Percentiles rank a stretch among this genome's conserved stretches.
These are phyloP conservation scores for Bucco capensis DNA, from an alignment of 2,113 vertebrate genomes.

Conservation along the genomic window DNA sequence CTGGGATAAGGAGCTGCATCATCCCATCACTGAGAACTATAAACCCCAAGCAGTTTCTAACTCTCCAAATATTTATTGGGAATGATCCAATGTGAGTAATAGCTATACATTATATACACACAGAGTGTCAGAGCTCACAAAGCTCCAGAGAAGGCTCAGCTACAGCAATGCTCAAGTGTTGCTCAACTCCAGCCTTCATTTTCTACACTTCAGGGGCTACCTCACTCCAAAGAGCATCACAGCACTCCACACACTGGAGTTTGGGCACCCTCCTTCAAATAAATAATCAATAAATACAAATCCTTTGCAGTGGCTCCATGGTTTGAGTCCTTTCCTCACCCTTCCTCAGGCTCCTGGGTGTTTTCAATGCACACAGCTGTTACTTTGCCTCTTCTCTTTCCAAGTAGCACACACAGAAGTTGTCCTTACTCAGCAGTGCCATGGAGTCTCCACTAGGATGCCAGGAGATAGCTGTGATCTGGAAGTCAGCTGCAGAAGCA, in stretches of 20 bases:
- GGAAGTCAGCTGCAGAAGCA: constrained; percentile 80
- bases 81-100: constrained; percentile 23
- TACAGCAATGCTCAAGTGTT: not conserved
- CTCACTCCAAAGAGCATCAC: not conserved
- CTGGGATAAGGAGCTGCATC: not conserved
- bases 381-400: constrained; percentile 70
- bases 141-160: not conserved
- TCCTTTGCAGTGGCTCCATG: not conserved
- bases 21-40: not conserved
- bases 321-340: not conserved
- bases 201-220: not conserved
- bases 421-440: constrained; percentile 86
- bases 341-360: not conserved
- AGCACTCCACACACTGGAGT: not conserved
- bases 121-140: not conserved
- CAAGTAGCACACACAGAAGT: constrained; percentile 91
- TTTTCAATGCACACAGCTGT: not conserved
- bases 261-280: not conserved
- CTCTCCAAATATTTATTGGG: constrained; percentile 66
- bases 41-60: not conserved
- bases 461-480: constrained; percentile 85
- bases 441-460: constrained; percentile 80
- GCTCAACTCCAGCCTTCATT: not conserved
- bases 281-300: constrained; percentile 27
- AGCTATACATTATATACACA: constrained; percentile 45